Base-by-base conservation (phyloP, 2,113 vertebrate species). In the Anser brachyrhynchus region DNA sequence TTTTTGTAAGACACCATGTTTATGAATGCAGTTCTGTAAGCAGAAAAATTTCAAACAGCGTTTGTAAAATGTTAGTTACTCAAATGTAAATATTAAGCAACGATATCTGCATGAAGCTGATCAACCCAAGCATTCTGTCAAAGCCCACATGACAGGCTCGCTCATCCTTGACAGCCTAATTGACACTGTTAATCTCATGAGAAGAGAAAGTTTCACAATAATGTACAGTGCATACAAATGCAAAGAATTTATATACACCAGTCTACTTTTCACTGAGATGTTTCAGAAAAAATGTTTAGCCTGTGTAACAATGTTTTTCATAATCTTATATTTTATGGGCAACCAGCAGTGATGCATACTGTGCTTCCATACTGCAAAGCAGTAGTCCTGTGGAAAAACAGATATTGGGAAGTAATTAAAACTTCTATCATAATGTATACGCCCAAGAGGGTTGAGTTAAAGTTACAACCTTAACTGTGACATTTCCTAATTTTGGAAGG, bases 111-210 rank as follows among this genome's bases (percentile, higher is more conserved):
- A 84, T 83, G 89, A 95, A 95, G 77, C 89, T 93, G 95, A 95
- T 95, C 91, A 96, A 92, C 55, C 87, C 89, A 93, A 96, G 72
- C 87, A 75, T 95, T 95, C 91, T 88, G 87, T 95, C 94, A 96
- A 96, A 92, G 89, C 87, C 76, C 67, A 91, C 82, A 85, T 73
- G 92, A 95, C 85, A 89, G 93, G 64, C 61, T 95, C 2, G 0
- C 94, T 96, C 96, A 95, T 95, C 92, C 87, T 35, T 95, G 89
- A 94, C 91, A 94, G 84, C 49, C 25, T 96, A 96, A 96, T 81
- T 96, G 96, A 91, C 94, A 96, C 78, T 84, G 78, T 92, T 71
- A 96, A 88, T 95, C 94, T 96, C 87, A 81, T 3, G 33, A 78
- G 91, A 64, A 86, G 71, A 71, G 54, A 55, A 93, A 88, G 78